Percentiles rank a stretch among this genome's conserved stretches.
Conservation (phyloP, 2,888 invertebrate genomes). For the Ceraclea dissimilis region DNA sequence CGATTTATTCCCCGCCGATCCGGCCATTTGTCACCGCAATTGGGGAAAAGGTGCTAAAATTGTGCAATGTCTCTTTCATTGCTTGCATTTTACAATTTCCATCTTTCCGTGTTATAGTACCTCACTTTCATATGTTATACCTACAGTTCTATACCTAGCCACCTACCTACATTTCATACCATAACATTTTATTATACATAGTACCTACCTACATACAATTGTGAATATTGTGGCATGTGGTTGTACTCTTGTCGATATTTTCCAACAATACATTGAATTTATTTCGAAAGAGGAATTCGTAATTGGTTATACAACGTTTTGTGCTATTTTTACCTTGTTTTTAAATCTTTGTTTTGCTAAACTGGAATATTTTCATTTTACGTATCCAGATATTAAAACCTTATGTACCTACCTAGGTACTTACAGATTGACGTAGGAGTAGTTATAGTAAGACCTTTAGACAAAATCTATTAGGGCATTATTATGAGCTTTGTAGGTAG, state of each 20-base stretch:
- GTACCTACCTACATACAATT: not conserved
- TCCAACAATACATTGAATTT: not conserved
- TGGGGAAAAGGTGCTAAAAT: constrained; percentile 22
- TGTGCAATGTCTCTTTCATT: constrained; percentile 19
- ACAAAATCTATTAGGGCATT: too few relatives aligned
- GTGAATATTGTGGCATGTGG: not conserved
- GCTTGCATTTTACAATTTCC: constrained; percentile 19
- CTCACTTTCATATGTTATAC: not conserved
- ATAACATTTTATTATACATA: not conserved
- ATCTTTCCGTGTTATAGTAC: not conserved
- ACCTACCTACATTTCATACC: not conserved
- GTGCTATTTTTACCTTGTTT: too few relatives aligned
- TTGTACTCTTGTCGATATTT: not conserved
- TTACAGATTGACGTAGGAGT: too few relatives aligned
- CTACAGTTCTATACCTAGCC: not conserved
- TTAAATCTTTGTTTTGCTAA: too few relatives aligned
- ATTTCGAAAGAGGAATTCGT: not conserved
- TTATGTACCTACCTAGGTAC: too few relatives aligned
- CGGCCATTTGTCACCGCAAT: constrained; percentile 24
- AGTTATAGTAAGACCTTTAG: too few relatives aligned
- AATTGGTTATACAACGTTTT: not conserved
- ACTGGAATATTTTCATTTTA: too few relatives aligned
- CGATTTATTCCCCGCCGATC: constrained; percentile 23
- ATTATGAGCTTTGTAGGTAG: too few relatives aligned
- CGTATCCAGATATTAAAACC: too few relatives aligned